Base-by-base conservation (phyloP, 2,888 invertebrate genomes). In the Pardosa pseudoannulata region DNA sequence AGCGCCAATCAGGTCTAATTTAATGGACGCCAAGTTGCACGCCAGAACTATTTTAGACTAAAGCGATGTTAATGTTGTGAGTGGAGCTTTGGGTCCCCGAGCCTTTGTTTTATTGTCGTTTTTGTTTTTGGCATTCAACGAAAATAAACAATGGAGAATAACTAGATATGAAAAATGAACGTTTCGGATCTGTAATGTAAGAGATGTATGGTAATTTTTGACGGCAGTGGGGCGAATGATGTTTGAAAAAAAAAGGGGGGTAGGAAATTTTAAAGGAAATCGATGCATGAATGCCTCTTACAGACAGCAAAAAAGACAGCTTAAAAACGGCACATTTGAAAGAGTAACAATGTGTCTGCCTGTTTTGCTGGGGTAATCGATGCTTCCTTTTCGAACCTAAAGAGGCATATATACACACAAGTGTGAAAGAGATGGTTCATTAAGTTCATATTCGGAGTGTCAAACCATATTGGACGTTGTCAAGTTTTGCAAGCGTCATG, bases 1-100 rank as follows among this genome's bases (percentile, higher is more conserved):
- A 83, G 72, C 83, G 78, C 78, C 83, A 83, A 83, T 83, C 83
- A 83, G 67, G 50, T 50, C 19, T 83, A 78, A 83, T 83, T 83
- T 83, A 78, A 78, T 83, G 73, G 76, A 7, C 29, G 27, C 39
- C 29, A 19, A 32, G 32, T 31, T 41, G 56, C 82, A 71, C 82
- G 75, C 68, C 36, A 56, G 56, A 23, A 56, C 11, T 56, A 16
- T 3, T 56, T 23, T 16, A 23, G 23, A 23, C 19, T 5, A 56
- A 56, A 56, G 16, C 5, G 16, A 56, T 46, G 46, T 16, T 46
- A 46, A 46, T 46, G 46, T 46, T 16, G 11, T 16, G 3, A 1
- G 19, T 5, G 56, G 41, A 46, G 1, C 16, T 2, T 2, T 23
- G 9, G 9, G 56, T 23, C 56, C 5, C 56, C 1, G 3, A 5